Percentiles rank a stretch among this genome's conserved stretches.
Evolutionary conservation across 2,113 vertebrate species (phyloP).

Genomic region (Orthochromis indermauri): DNA sequence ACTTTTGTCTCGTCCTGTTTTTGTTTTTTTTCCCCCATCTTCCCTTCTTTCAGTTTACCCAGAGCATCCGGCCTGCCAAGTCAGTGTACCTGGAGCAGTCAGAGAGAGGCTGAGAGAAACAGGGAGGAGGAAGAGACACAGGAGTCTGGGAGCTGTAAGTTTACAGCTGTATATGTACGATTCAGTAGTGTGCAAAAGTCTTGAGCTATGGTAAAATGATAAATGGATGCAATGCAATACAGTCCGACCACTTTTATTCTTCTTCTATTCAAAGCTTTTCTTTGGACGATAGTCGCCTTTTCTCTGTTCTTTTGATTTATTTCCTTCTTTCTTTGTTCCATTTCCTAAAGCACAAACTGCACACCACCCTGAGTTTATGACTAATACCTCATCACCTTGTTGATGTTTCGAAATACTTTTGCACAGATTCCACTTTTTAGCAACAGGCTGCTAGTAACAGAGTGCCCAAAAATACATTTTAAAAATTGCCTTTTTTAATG

Average conservation of each 20-base stretch:
- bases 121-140: conserved; percentile 10
- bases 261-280: background rate
- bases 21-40: background rate
- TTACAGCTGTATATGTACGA: background rate
- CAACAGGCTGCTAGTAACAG: background rate
- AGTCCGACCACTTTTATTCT: background rate
- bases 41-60: conserved; percentile 49
- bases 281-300: background rate
- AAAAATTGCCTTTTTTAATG: background rate
- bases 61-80: conserved; percentile 66
- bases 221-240: background rate
- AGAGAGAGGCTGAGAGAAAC: conserved; percentile 72
- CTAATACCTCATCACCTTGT: background rate
- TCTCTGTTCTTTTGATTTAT: background rate
- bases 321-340: background rate
- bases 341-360: background rate
- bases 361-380: background rate
- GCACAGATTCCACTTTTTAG: background rate
- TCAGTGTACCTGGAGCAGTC: conserved; percentile 71
- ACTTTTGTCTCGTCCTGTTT: background rate
- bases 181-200: background rate
- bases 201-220: background rate
- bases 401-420: background rate
- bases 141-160: conserved; percentile 57
- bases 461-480: background rate